phyloP scores from a whole-genome alignment of 2,797 vertebrate genomes.

The Microcaecilia unicolor region DNA sequence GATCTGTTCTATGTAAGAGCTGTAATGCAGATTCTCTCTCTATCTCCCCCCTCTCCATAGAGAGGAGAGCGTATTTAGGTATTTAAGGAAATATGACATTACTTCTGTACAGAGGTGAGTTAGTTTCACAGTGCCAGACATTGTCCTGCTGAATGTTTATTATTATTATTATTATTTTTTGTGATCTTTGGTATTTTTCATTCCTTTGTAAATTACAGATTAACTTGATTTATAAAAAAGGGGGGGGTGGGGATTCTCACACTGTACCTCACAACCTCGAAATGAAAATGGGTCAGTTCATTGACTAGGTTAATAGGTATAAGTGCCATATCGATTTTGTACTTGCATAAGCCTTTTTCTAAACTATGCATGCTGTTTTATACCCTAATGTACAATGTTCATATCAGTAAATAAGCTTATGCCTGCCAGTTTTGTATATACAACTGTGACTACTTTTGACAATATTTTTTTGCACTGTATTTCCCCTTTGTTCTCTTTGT shows the following conservation, averaged over 20 bases:
- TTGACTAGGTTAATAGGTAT: too few relatives aligned
- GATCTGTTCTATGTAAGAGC: too few relatives aligned
- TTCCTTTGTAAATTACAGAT: constrained; percentile 12
- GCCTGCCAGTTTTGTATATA: constrained; percentile 69
- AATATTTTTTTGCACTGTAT: constrained; percentile 81
- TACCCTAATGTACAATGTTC: constrained; percentile 67
- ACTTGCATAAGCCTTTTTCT: constrained; percentile 56
- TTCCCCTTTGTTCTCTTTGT: constrained; percentile 60
- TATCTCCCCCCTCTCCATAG: too few relatives aligned
- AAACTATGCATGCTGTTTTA: constrained; percentile 79
- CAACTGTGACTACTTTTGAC: constrained; percentile 68
- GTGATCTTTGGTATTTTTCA: constrained; percentile 21
- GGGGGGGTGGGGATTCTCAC: too few relatives aligned
- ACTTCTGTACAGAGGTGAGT: constrained; percentile 8
- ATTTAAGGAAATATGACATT: too few relatives aligned
- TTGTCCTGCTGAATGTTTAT: constrained; percentile 26
- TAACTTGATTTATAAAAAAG: too few relatives aligned
- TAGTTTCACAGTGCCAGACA: constrained; percentile 30
- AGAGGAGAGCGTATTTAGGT: too few relatives aligned
- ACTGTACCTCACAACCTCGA: too few relatives aligned
- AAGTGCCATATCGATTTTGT: constrained; percentile 38
- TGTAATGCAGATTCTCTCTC: too few relatives aligned
- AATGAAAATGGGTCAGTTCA: too few relatives aligned
- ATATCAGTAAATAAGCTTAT: constrained; percentile 71
- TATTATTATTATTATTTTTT: too few relatives aligned